phyloP scores from a whole-genome alignment of 2,113 vertebrate species.

The Aramus guarauna region DNA sequence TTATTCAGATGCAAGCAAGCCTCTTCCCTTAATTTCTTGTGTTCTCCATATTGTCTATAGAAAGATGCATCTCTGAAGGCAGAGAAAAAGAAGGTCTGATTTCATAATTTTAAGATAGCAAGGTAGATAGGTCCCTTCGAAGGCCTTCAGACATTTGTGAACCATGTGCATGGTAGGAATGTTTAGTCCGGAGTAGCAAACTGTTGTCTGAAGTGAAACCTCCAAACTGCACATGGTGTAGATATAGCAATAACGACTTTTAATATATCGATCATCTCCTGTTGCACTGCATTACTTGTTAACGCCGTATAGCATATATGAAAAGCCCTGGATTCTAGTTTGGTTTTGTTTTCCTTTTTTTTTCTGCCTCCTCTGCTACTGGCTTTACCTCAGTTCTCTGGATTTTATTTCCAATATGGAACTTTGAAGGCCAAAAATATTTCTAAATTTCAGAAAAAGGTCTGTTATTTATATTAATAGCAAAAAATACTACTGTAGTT shows the following conservation, averaged over 20 bases:
- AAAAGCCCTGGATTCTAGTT: not conserved
- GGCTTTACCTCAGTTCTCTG: not conserved
- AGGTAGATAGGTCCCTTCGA: not conserved
- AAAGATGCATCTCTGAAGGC: not conserved
- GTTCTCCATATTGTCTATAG: not conserved
- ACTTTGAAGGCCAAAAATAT: not conserved
- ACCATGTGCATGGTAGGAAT: not conserved
- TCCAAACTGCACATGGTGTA: not conserved
- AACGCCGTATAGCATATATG: not conserved
- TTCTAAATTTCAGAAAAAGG: not conserved
- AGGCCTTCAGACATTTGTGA: not conserved
- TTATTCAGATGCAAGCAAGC: not conserved
- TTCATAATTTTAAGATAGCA: not conserved
- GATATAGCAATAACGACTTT: not conserved
- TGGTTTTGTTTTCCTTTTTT: not conserved
- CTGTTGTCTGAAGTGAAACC: not conserved
- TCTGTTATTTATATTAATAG: not conserved
- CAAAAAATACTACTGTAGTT: not conserved
- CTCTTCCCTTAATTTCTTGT: not conserved
- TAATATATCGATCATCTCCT: not conserved
- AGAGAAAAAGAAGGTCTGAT: not conserved
- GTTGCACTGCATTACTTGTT: not conserved
- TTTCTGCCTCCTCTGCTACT: not conserved
- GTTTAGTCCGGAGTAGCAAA: not conserved
- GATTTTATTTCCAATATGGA: not conserved